These are phyloP conservation scores for Acanthurus leucopareius DNA, from an alignment of 2,797 vertebrate species.

Conservation along the genomic window DNA sequence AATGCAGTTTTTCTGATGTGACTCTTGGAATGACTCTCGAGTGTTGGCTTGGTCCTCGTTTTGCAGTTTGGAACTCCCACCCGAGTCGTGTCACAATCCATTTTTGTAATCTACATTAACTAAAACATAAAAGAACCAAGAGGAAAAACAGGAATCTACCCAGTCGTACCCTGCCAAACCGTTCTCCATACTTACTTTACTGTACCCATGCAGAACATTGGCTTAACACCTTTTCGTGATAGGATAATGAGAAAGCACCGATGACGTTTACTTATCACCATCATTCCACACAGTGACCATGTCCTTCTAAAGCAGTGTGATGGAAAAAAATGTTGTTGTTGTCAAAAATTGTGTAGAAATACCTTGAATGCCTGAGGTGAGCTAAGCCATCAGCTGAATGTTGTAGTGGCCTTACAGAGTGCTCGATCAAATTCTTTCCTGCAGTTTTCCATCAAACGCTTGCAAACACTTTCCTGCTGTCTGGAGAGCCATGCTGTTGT, in stretches of 20 bases:
- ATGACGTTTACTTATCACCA: neutral
- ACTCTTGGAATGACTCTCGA: conserved; percentile 29
- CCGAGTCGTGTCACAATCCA: conserved; percentile 2
- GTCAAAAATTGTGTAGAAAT: conserved; percentile 10
- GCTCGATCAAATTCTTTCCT: conserved; percentile 36
- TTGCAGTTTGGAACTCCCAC: conserved; percentile 28
- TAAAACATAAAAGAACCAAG: conserved; percentile 30
- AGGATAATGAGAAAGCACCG: neutral
- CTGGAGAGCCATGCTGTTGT: conserved; percentile 21
- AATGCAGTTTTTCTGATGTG: conserved; percentile 35
- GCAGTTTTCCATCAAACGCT: conserved; percentile 38
- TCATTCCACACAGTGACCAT: conserved; percentile 5
- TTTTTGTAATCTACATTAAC: conserved; percentile 37
- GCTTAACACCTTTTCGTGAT: neutral
- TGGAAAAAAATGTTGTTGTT: conserved; percentile 16
- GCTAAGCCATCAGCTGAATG: conserved; percentile 33
- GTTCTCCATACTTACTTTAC: conserved; percentile 6
- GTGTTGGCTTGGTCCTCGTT: conserved; percentile 20
- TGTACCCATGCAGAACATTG: conserved; percentile 2
- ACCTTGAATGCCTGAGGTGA: conserved; percentile 36
- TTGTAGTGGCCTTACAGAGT: conserved; percentile 17
- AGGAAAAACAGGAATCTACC: conserved; percentile 5
- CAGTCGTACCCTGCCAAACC: conserved; percentile 22
- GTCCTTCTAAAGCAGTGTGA: conserved; percentile 20
- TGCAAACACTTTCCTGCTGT: conserved; percentile 22